Conservation (phyloP, 2,797 vertebrate genomes). For the Argyrosomus regius region DNA sequence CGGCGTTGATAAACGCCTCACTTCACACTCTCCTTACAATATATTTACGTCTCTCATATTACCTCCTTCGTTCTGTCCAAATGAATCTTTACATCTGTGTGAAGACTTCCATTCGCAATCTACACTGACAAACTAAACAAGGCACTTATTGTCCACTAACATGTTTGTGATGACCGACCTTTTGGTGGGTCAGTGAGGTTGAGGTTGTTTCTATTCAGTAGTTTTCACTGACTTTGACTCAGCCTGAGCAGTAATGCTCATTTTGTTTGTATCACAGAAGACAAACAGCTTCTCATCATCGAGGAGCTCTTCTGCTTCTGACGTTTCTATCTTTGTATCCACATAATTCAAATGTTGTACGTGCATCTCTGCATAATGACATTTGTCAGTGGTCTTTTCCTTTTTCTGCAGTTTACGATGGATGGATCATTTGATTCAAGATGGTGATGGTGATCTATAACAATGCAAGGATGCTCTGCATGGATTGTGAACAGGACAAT, state of each 20-base stretch:
- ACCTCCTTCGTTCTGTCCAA: too few species aligned
- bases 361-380: neutral
- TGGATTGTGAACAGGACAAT: conserved; percentile 1
- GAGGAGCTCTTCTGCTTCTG: neutral
- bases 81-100: too few species aligned
- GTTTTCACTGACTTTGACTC: neutral
- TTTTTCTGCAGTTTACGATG: conserved; percentile 25
- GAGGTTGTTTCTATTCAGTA: neutral
- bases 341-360: conserved; percentile 12
- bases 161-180: neutral
- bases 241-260: neutral
- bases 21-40: too few species aligned
- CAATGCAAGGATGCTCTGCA: conserved; percentile 16
- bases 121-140: neutral
- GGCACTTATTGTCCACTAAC: neutral
- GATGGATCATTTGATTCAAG: conserved; percentile 39
- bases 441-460: conserved; percentile 38
- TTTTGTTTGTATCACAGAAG: neutral
- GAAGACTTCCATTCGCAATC: too few species aligned
- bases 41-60: too few species aligned
- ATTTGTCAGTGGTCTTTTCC: neutral
- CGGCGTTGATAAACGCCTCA: too few species aligned
- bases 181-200: neutral
- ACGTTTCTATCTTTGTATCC: conserved; percentile 19
- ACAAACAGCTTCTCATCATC: conserved; percentile 19